Base-by-base conservation (phyloP, 2,888 invertebrate species). In the Xanthorhoe designata region DNA sequence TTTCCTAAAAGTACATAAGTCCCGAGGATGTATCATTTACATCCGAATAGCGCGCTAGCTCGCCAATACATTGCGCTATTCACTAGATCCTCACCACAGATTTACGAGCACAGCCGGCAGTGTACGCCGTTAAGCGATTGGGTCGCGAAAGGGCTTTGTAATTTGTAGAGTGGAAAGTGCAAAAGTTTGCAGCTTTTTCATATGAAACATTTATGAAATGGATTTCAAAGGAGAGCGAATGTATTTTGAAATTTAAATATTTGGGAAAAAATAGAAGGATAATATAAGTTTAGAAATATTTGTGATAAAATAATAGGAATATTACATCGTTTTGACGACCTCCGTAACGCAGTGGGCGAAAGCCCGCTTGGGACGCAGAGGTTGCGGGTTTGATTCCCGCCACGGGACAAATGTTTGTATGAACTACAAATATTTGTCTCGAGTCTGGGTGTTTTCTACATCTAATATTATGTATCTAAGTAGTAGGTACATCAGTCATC, bases 91-190 rank as follows among this genome's bases (percentile, higher is more conserved):
- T 58, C 56, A 58, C 53, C 42, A 49, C 56, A 53, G 67, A 73
- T 73, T 72, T 70, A 72, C 69, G 73, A 64, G 57, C 47, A 17
- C 55, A 5, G 51, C 67, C 69, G 49, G 66, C 72, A 69, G 61
- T 70, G 66, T 69, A 47, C 58, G 52, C 63, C 63, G 64, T 62
- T 68, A 63, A 47, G 62, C 68, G 66, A 66, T 72, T 64, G 57
- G 66, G 53, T 68, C 64, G 62, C 57, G 35, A 35, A 68, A 59
- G 42, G 38, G 15, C 64, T 61, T 66, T 68, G 65, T 54, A 63
- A 62, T 60, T 64, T 63, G 64, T 19, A 53, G 51, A 47, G 45
- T 53, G 38, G 38, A 42, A 42, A 50, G 42, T 52, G 42, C n/a
- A 56, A 35, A 54, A 42, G 19, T 59, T 51, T 32, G 29, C 17